Percentiles rank a stretch among this genome's conserved stretches.
These are phyloP conservation scores for Cercopithecus mona DNA, from an alignment of 2,113 vertebrate genomes.

Conservation along the genomic window DNA sequence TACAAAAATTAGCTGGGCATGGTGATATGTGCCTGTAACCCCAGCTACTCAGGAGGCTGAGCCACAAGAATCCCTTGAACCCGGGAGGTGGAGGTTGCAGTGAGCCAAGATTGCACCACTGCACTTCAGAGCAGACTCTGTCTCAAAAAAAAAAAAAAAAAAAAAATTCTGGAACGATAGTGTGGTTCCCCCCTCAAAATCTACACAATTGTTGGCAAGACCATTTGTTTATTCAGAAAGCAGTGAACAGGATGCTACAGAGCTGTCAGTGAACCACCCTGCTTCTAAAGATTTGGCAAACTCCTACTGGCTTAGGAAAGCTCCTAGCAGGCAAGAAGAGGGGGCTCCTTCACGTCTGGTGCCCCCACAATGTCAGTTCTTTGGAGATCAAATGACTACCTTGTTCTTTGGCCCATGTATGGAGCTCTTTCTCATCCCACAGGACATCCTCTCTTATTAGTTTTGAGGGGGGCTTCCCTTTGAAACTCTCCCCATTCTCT, in stretches of 20 bases:
- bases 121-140: no score
- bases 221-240: slow-evolving; percentile 71
- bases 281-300: background rate
- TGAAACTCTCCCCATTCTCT: background rate
- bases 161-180: background rate
- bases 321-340: background rate
- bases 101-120: no score
- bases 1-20: no score
- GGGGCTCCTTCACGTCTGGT: background rate
- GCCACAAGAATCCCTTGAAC: no score
- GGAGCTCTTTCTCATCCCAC: background rate
- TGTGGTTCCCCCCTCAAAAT: background rate
- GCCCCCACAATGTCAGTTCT: background rate
- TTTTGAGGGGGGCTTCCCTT: background rate
- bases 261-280: background rate
- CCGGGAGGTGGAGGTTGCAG: no score
- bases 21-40: no score
- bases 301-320: background rate
- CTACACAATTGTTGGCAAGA: slow-evolving; percentile 73
- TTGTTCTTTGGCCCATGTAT: background rate
- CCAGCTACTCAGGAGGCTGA: no score
- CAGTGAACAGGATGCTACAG: slow-evolving; percentile 68
- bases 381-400: background rate
- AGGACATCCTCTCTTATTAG: slow-evolving; percentile 40
- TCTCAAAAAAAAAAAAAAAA: no score